Conservation (phyloP, 2,888 invertebrate genomes). For the Drymonia ruficornis region DNA sequence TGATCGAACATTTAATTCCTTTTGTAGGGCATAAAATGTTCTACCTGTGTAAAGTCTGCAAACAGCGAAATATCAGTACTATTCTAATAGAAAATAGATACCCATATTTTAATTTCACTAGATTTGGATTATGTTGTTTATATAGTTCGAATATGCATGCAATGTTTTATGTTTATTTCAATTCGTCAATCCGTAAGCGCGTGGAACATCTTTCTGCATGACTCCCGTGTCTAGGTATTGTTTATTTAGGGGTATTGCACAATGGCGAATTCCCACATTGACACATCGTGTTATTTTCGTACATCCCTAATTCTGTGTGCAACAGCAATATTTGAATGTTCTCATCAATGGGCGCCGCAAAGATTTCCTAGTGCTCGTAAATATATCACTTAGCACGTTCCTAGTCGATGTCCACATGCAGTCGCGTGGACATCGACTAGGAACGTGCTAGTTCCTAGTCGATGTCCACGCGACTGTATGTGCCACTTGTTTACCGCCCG, state of each 20-base stretch:
- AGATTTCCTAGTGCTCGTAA: conserved; percentile 6
- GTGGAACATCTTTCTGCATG: conserved; percentile 11
- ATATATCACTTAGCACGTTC: conserved; percentile 16
- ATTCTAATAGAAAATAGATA: conserved; percentile 10
- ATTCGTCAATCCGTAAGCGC: conserved; percentile 8
- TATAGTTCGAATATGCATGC: background rate
- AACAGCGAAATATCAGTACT: background rate
- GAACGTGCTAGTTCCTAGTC: too few relatives aligned
- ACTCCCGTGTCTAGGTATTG: conserved; percentile 2
- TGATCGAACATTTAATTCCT: too few relatives aligned
- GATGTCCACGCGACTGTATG: too few relatives aligned
- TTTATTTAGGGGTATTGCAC: conserved; percentile 9
- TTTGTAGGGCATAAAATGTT: too few relatives aligned
- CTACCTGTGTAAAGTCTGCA: too few relatives aligned
- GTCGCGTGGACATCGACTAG: too few relatives aligned
- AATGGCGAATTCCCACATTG: conserved; percentile 10
- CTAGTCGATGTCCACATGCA: conserved; percentile 24
- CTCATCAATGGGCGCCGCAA: background rate
- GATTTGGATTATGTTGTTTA: background rate
- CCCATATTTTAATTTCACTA: conserved; percentile 7
- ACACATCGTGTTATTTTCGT: conserved; percentile 14
- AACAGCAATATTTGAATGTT: background rate
- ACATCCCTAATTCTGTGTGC: background rate
- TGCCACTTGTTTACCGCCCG: conserved; percentile 50
- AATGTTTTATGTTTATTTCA: conserved; percentile 7